Conservation (phyloP, 2,797 vertebrate genomes). For the Myotis pilosus region DNA sequence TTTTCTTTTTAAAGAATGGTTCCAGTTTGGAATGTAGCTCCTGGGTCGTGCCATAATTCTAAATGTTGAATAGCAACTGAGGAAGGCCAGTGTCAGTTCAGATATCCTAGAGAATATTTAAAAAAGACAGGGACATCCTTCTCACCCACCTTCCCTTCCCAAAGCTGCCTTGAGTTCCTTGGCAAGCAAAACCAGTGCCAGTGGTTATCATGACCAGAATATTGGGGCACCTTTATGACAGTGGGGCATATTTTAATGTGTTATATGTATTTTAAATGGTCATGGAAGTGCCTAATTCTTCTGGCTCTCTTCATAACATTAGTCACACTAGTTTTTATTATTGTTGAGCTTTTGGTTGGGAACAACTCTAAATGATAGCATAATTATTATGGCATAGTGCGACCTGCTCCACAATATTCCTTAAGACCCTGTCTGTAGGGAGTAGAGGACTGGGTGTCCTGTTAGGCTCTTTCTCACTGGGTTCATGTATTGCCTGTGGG, state of each 20-base stretch:
- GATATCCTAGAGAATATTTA: neutral
- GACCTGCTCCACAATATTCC: neutral
- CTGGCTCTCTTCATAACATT: neutral
- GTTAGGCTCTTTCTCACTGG: neutral
- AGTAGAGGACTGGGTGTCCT: neutral
- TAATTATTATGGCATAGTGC: neutral
- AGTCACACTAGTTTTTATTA: constrained; percentile 7
- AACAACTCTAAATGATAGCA: neutral
- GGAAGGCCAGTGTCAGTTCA: neutral
- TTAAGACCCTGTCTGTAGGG: neutral
- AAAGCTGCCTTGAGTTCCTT: neutral
- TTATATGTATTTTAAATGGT: neutral
- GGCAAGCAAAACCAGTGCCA: neutral
- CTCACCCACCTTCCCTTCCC: neutral
- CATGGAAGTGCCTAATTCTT: neutral
- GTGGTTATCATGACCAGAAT: neutral
- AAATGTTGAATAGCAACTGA: neutral
- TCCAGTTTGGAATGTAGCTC: neutral
- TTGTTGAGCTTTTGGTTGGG: neutral
- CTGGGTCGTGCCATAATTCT: neutral
- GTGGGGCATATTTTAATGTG: neutral
- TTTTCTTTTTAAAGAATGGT: neutral
- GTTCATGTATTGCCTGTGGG: neutral
- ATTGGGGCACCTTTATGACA: neutral
- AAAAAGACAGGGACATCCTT: neutral